Percentiles rank a stretch among this genome's conserved stretches.
phyloP scores from a whole-genome alignment of 2,797 vertebrate species.

The Pyrocephalus nanus region DNA sequence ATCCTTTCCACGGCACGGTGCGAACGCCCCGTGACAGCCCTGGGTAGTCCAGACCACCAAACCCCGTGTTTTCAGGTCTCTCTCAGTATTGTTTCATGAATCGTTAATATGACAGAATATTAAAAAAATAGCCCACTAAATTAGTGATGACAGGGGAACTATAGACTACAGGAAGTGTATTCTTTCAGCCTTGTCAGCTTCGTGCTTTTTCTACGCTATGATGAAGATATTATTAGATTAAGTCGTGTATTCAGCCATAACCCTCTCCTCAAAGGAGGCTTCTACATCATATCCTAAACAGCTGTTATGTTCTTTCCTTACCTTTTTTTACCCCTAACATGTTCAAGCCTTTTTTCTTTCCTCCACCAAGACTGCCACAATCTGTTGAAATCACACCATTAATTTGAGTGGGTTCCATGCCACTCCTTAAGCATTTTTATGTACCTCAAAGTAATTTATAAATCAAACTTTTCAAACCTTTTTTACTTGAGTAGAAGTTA shows the following conservation, averaged over 20 bases:
- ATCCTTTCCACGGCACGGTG: accelerated
- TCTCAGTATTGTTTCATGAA: accelerated
- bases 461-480: background rate
- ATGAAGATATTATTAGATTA: background rate
- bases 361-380: background rate
- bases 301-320: background rate
- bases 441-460: background rate
- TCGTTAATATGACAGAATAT: background rate
- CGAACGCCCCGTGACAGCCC: accelerated
- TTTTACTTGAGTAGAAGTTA: background rate
- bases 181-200: background rate
- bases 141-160: background rate
- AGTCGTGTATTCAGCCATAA: background rate
- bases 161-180: accelerated
- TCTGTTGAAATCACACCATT: background rate
- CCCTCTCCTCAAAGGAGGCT: background rate
- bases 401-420: background rate
- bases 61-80: accelerated
- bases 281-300: background rate
- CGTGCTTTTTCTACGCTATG: background rate
- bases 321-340: background rate
- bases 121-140: background rate
- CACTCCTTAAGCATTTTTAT: background rate
- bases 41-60: accelerated
- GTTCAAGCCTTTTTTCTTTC: background rate